Evolutionary conservation across 2,113 vertebrate genomes (phyloP), one percentile per base, ranked within the genome.

Genomic region (Hepsetus odoe): DNA sequence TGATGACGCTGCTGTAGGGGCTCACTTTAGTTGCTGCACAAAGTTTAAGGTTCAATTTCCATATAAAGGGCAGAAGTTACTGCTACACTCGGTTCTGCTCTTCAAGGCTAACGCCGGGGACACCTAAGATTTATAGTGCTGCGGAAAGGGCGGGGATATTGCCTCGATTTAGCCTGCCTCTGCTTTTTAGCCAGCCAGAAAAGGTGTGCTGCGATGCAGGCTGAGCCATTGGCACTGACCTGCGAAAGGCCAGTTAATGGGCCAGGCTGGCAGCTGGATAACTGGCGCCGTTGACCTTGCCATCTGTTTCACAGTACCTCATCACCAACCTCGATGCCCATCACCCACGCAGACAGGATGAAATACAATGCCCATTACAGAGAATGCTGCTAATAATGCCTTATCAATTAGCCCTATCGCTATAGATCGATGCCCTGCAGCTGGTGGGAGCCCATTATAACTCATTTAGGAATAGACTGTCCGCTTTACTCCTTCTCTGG

Each of bases 381-480:
- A 74, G 80, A 87, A 84, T 77, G 85, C 89, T 83, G 90, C 91
- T 91, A 91, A 92, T 92, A 92, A 92, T 89, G 89, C 87, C 87
- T 92, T 91, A 92, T 93, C 92, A 92, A 92, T 93, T 92, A 92
- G 91, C 86, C 90, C 88, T 77, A 89, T 90, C 86, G 89, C 89
- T 87, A 89, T 83, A 91, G 92, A 94, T 93, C 89, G 87, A 93
- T 92, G 91, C 85, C 82, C 87, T 86, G 89, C 90, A 94, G 92
- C 92, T 92, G 91, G 88, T 90, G 79, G 80, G 83, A 83, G 86
- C 81, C 90, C 87, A 91, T 92, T 91, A 86, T n/a, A 66, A 40
- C 87, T 88, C 89, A 89, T 91, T 91, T 88, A 89, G 86, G 85
- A 83, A 84, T 77, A 77, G 83, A 79, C 33, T 61, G 84, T 84